Evolutionary conservation across 2,888 invertebrate species (phyloP).

Genomic region (Troilus luridus): DNA sequence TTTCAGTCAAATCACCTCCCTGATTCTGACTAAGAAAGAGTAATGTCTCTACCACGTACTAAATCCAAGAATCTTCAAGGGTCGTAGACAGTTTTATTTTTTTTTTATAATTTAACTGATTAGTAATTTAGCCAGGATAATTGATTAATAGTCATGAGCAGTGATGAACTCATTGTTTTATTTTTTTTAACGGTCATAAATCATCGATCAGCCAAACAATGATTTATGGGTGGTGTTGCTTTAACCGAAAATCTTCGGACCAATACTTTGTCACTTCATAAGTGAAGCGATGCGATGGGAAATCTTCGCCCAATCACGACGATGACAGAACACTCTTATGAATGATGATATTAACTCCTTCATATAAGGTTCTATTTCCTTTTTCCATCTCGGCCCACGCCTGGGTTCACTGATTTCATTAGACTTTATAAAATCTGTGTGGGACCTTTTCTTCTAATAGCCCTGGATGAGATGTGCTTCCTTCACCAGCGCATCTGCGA

Average conservation of each 20-base stretch:
- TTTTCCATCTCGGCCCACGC: background rate
- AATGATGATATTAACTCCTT: background rate
- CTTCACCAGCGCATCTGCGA: background rate
- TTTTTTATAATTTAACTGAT: too few species aligned
- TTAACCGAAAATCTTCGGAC: background rate
- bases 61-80: too few species aligned
- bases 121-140: too few species aligned
- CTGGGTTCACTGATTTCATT: conserved; percentile 41
- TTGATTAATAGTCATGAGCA: too few species aligned
- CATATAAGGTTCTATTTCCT: background rate
- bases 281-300: background rate
- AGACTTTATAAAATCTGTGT: conserved; percentile 43
- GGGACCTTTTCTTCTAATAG: conserved; percentile 10
- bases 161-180: too few species aligned
- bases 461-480: background rate
- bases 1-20: too few species aligned
- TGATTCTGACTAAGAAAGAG: too few species aligned
- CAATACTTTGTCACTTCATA: background rate
- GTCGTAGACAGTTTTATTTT: too few species aligned
- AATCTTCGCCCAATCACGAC: background rate
- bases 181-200: too few species aligned
- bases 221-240: too few species aligned
- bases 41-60: too few species aligned
- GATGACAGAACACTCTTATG: background rate
- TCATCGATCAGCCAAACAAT: too few species aligned